phyloP scores from a whole-genome alignment of 2,797 vertebrate species.

The Syndactyla subalaris region DNA sequence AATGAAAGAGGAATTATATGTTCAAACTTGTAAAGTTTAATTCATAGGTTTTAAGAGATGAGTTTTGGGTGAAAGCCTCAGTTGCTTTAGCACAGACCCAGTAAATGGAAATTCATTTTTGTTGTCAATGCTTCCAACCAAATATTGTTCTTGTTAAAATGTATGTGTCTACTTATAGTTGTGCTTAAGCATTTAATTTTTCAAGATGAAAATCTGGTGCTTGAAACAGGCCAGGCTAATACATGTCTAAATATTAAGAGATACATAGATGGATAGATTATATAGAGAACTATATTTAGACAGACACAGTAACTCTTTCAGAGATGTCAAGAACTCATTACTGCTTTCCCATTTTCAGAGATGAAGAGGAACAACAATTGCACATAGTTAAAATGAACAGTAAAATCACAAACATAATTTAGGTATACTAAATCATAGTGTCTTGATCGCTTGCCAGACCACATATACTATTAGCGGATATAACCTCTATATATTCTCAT shows the following conservation, averaged over 20 bases:
- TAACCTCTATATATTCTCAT: neutral
- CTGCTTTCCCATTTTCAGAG: neutral
- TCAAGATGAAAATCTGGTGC: neutral
- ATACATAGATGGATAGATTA: neutral
- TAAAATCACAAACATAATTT: neutral
- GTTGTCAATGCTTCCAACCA: neutral
- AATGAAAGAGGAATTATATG: neutral
- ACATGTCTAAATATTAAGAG: neutral
- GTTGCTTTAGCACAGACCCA: neutral
- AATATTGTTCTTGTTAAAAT: neutral
- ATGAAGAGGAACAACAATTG: neutral
- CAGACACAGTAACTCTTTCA: neutral
- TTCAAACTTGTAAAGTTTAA: conserved; percentile 4
- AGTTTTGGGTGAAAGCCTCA: conserved; percentile 6
- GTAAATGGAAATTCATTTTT: neutral
- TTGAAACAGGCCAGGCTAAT: neutral
- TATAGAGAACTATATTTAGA: neutral
- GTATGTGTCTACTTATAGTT: neutral
- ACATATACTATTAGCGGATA: neutral
- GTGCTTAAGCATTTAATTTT: neutral
- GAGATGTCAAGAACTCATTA: neutral
- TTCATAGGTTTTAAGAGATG: conserved; percentile 6
- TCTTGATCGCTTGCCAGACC: neutral
- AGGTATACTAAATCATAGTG: neutral
- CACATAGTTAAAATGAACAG: neutral